A percentile compares a stretch with the other conserved stretches of the same genome.
Evolutionary conservation across 2,888 invertebrate species (phyloP).

Genomic region (Yponomeuta malinellus): DNA sequence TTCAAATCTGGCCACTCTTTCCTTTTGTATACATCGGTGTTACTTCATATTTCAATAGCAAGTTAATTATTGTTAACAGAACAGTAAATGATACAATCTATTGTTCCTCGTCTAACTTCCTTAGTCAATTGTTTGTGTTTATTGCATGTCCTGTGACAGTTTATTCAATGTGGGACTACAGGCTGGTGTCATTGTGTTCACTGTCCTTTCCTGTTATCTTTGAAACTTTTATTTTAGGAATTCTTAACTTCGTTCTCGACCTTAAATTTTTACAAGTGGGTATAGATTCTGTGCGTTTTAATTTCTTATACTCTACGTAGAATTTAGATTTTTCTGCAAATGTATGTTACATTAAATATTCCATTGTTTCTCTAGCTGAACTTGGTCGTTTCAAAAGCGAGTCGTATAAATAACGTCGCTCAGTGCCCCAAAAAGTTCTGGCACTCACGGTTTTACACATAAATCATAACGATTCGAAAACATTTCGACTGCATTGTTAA

Average conservation of each 20-base stretch:
- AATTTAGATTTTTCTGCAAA: no score
- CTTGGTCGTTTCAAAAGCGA: slow-evolving; percentile 46
- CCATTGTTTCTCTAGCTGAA: slow-evolving; percentile 47
- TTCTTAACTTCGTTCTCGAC: not conserved
- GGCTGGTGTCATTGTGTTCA: not conserved
- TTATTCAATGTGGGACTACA: slow-evolving; percentile 26
- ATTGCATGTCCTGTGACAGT: slow-evolving; percentile 41
- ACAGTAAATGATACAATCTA: slow-evolving; percentile 20
- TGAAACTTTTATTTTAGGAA: not conserved
- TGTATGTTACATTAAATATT: slow-evolving; percentile 38
- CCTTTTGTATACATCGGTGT: not conserved
- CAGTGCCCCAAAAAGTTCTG: slow-evolving; percentile 52
- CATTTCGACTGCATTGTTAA: slow-evolving; percentile 72
- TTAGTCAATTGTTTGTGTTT: slow-evolving; percentile 43
- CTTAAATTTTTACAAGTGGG: not conserved
- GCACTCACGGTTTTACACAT: slow-evolving; percentile 63
- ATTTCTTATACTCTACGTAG: no score
- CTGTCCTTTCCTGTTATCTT: slow-evolving; percentile 4
- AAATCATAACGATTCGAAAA: slow-evolving; percentile 75
- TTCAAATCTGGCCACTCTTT: not conserved
- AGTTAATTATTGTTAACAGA: not conserved
- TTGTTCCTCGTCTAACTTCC: slow-evolving; percentile 45
- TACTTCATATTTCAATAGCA: slow-evolving; percentile 17
- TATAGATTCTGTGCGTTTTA: not conserved
- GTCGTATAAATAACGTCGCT: slow-evolving; percentile 53